phyloP scores from a whole-genome alignment of 2,113 vertebrate genomes.

The Thymallus thymallus region DNA sequence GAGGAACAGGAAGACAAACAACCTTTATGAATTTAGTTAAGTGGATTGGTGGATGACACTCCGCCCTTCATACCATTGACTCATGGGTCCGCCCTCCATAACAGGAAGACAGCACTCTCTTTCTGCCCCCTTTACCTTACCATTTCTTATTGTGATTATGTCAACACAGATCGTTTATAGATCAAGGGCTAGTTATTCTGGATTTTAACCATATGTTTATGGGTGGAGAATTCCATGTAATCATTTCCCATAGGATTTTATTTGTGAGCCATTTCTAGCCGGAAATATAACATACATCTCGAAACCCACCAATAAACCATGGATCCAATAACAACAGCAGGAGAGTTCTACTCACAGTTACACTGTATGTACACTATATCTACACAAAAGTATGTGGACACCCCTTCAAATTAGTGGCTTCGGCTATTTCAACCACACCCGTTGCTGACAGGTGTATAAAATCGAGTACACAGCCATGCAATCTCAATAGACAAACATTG shows the following conservation, averaged over 20 bases:
- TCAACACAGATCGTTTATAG: neutral
- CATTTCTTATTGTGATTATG: neutral
- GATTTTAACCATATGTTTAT: slow-evolving; percentile 13
- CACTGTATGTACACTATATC: neutral
- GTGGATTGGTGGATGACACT: slow-evolving; percentile 35
- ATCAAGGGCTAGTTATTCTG: slow-evolving; percentile 21
- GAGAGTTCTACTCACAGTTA: neutral
- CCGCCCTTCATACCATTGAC: slow-evolving; percentile 26
- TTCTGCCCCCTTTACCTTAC: slow-evolving; percentile 16
- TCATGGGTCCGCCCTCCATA: slow-evolving; percentile 17
- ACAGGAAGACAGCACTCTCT: slow-evolving; percentile 22
- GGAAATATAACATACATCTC: neutral
- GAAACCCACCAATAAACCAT: neutral
- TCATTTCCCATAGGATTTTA: neutral
- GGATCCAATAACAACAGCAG: too few species aligned
- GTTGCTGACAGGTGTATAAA: too few species aligned
- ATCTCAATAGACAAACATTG: too few species aligned
- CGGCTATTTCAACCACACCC: too few species aligned
- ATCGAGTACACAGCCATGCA: too few species aligned
- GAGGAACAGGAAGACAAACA: slow-evolving; percentile 62
- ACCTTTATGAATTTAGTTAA: slow-evolving; percentile 50
- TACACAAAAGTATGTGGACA: neutral
- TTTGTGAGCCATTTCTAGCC: neutral
- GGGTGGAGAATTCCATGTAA: neutral
- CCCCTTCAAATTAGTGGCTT: too few species aligned